Conservation (phyloP, 2,888 invertebrate species). For the Metopia argyrocephala region DNA sequence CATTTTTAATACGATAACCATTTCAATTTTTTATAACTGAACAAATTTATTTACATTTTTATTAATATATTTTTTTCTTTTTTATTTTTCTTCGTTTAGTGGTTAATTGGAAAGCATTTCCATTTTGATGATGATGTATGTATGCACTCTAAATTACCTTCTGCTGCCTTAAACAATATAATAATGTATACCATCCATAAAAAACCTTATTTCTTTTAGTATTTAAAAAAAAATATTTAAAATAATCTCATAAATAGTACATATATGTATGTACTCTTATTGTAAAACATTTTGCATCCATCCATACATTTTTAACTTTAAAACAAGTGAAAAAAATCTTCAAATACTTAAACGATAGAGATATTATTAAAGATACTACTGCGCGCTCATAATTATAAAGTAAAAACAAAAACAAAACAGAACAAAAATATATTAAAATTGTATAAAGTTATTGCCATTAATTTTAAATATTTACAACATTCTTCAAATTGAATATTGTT, state of each 20-base stretch:
- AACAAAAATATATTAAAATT: background rate
- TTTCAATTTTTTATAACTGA: background rate
- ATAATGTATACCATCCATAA: background rate
- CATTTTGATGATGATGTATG: constrained; percentile 69
- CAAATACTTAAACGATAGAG: background rate
- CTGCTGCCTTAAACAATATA: constrained; percentile 48
- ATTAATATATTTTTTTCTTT: constrained; percentile 50
- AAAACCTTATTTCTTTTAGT: constrained; percentile 22
- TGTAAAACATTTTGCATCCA: background rate
- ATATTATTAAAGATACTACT: background rate
- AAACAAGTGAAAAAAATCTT: background rate
- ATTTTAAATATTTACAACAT: constrained; percentile 61
- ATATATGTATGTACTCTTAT: background rate
- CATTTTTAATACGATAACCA: constrained; percentile 10
- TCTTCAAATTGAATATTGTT: constrained; percentile 58
- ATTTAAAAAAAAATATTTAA: constrained; percentile 41
- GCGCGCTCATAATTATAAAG: constrained; percentile 18
- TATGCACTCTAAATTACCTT: constrained; percentile 42
- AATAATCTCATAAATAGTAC: constrained; percentile 8
- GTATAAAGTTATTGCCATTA: constrained; percentile 64
- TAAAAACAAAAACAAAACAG: constrained; percentile 33
- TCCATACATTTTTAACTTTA: background rate
- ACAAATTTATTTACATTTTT: constrained; percentile 23
- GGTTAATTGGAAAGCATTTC: constrained; percentile 77
- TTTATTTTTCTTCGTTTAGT: constrained; percentile 67